Percentiles rank a stretch among this genome's conserved stretches.
phyloP scores from a whole-genome alignment of 2,113 vertebrate species.

The Corythoichthys haematopterus region DNA sequence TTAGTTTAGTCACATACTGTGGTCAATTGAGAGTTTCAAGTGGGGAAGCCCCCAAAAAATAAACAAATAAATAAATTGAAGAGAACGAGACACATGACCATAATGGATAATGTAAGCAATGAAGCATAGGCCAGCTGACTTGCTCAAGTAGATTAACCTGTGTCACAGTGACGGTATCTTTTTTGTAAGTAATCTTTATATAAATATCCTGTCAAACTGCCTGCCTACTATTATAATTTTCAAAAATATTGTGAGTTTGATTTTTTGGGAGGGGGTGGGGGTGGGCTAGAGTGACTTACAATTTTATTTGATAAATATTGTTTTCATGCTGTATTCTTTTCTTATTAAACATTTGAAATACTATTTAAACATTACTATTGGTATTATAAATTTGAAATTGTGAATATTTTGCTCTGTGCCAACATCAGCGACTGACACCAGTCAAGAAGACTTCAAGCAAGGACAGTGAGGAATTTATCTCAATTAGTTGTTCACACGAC shows the following conservation, averaged over 20 bases:
- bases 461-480: slow-evolving; percentile 41
- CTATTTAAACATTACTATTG: not conserved
- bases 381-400: slow-evolving; percentile 7
- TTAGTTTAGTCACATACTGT: not conserved
- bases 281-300: too few species aligned
- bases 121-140: not conserved
- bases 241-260: not conserved
- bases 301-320: too few species aligned
- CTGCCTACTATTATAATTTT: not conserved
- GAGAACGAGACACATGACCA: not conserved
- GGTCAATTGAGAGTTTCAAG: not conserved
- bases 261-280: not conserved
- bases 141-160: slow-evolving; percentile 19
- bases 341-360: not conserved
- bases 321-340: too few species aligned
- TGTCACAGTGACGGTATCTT: slow-evolving; percentile 31
- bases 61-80: not conserved
- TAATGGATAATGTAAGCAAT: not conserved
- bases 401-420: slow-evolving; percentile 43
- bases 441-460: slow-evolving; percentile 51
- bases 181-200: not conserved
- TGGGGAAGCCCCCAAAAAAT: not conserved
- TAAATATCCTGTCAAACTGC: not conserved
- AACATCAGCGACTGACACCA: slow-evolving; percentile 50
- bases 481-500: slow-evolving; percentile 54